Base-by-base conservation (phyloP, 1,140 invertebrate species). In the Caenorhabditis tropicalis region DNA sequence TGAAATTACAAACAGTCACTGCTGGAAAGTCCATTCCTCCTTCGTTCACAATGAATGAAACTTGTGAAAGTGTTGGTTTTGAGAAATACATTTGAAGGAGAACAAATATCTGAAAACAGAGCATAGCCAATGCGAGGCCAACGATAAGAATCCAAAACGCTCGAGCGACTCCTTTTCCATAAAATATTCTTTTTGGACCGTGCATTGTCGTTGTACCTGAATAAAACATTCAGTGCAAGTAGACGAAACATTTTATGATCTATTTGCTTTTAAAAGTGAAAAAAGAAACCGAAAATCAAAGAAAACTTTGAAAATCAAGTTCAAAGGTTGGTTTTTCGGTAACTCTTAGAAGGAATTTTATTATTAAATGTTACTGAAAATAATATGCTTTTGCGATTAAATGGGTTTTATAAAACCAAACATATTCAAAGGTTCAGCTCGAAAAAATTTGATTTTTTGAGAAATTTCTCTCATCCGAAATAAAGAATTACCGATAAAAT, bases 181-280 rank as follows among this genome's bases (percentile, higher is more conserved):
- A 46, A 51, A 56, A 85, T 39, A 85, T 65, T 46, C 83, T 16
- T 81, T 81, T 80, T 24, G 79, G 74, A n/a, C 83, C 83, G 58
- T 85, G 83, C 83, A 85, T 85, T 58, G 83, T 80, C 7, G 83
- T 85, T 33, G 51, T 85, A 27, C 49, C 83, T 85, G 31, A 10
- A 85, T 48, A 29, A 56, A 85, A 19, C 21, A 65, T 36, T 51
- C 12, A 36, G 58, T 65, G 58, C 58, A 65, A 65, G 19, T 31
- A n/a, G n/a, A 65, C 36, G 7, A 36, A 65, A 65, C 19, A 36
- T 33, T 33, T 36, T 65, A 16, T 33, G 29, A 21, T 19, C 36
- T 33, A 3, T 33, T 36, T 36, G 15, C 29, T 27, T 81, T 86
- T 31, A n/a, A 49, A 31, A 6, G 12, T 27, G 21, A 31, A 46